A percentile compares a stretch with the other conserved stretches of the same genome.
Conservation (phyloP, 2,888 invertebrate species). For the Oxyteleia sp. region DNA sequence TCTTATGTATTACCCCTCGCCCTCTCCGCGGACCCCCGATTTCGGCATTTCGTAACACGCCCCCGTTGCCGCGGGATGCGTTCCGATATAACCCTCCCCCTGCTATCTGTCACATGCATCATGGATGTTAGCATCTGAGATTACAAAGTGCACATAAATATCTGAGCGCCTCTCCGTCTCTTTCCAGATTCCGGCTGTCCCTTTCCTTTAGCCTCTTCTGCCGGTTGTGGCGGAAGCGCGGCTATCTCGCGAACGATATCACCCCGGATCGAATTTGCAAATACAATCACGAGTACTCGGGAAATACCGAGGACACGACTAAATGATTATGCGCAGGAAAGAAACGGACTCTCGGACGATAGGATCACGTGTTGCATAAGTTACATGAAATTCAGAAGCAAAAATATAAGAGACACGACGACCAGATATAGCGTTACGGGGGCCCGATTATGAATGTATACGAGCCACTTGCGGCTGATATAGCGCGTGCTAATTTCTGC, state of each 20-base stretch:
- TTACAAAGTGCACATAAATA: slow-evolving; percentile 75
- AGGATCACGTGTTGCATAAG: slow-evolving; percentile 72
- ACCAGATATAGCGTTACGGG: slow-evolving; percentile 42
- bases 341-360: slow-evolving; percentile 56
- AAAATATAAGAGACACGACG: slow-evolving; percentile 54
- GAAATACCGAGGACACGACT: slow-evolving; percentile 58
- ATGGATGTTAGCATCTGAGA: slow-evolving; percentile 72
- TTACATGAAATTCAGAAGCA: slow-evolving; percentile 64
- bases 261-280: slow-evolving; percentile 68
- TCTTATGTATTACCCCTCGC: slow-evolving; percentile 69
- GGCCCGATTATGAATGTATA: slow-evolving; percentile 51
- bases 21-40: slow-evolving; percentile 52
- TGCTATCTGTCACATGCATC: slow-evolving; percentile 73
- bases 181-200: slow-evolving; percentile 8
- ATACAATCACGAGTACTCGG: slow-evolving; percentile 63
- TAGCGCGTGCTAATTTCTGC: slow-evolving; percentile 46
- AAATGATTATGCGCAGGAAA: slow-evolving; percentile 63
- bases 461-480: slow-evolving; percentile 22
- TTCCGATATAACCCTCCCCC: slow-evolving; percentile 55
- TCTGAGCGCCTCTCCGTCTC: slow-evolving; percentile 52
- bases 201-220: slow-evolving; percentile 15
- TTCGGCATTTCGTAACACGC: slow-evolving; percentile 68
- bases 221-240: slow-evolving; percentile 48
- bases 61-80: slow-evolving; percentile 32
- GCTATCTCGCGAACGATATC: slow-evolving; percentile 67